phyloP scores from a whole-genome alignment of 2,888 invertebrate genomes.

The Ophion ventricosus region DNA sequence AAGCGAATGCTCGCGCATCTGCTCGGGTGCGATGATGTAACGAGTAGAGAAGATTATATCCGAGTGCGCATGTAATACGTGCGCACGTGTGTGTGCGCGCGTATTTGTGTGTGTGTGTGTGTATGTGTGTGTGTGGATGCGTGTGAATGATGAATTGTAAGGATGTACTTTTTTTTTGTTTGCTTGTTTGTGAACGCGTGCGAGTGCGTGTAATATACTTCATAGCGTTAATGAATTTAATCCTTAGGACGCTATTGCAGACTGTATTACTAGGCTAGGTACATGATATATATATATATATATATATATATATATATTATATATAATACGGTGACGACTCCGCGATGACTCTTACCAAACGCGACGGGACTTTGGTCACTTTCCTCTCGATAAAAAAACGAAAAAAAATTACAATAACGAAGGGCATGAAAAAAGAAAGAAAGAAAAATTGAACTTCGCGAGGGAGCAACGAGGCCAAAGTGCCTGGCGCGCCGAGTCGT shows the following conservation, averaged over 20 bases:
- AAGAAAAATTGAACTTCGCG: neutral
- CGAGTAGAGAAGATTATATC: constrained; percentile 27
- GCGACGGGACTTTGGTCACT: constrained; percentile 44
- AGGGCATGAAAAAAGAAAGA: neutral
- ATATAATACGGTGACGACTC: constrained; percentile 77
- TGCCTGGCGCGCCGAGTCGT: constrained; percentile 72
- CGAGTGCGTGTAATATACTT: constrained; percentile 82
- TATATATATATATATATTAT: constrained; percentile 47
- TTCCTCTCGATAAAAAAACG: neutral
- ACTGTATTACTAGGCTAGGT: constrained; percentile 81
- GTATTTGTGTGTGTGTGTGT: constrained; percentile 77
- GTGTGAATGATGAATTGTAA: constrained; percentile 59
- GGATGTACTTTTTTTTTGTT: constrained; percentile 69
- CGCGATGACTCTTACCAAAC: constrained; percentile 60
- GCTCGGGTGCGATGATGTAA: constrained; percentile 45
- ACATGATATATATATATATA: constrained; percentile 55
- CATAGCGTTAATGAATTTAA: constrained; percentile 78
- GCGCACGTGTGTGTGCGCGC: constrained; percentile 66
- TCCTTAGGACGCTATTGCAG: constrained; percentile 78
- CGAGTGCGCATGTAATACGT: constrained; percentile 47
- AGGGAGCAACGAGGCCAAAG: constrained; percentile 39
- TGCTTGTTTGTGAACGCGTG: constrained; percentile 72
- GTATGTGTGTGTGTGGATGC: constrained; percentile 67
- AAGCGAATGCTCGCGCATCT: constrained; percentile 43
- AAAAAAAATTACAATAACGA: neutral